These are phyloP conservation scores for Tachysurus vachellii DNA, from an alignment of 2,113 vertebrate species.

Conservation along the genomic window DNA sequence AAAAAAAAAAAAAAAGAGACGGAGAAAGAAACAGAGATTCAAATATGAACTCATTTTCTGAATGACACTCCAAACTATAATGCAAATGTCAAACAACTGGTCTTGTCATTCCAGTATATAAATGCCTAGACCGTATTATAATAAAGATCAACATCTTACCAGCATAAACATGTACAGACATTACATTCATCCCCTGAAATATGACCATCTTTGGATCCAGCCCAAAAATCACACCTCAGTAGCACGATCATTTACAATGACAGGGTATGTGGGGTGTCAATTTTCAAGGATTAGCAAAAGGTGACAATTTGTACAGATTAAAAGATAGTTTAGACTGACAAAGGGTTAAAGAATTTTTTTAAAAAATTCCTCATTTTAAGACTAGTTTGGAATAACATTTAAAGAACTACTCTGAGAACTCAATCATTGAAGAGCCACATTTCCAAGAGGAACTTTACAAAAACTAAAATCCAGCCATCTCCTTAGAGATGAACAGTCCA, in stretches of 20 bases:
- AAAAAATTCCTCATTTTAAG: conserved; percentile 35
- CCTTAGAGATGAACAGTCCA: conserved; percentile 41
- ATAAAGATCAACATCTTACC: conserved; percentile 19
- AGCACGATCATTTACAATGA: conserved; percentile 10
- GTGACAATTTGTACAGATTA: conserved; percentile 15
- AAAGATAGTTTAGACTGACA: conserved; percentile 27
- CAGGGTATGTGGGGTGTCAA: background rate
- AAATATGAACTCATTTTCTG: conserved; percentile 13
- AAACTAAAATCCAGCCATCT: conserved; percentile 3
- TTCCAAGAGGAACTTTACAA: conserved; percentile 14
- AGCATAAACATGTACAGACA: background rate
- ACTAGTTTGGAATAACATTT: conserved; percentile 24
- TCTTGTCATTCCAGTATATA: conserved; percentile 44
- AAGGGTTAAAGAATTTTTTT: conserved; percentile 23
- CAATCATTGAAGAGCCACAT: conserved; percentile 35
- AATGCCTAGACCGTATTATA: conserved; percentile 13
- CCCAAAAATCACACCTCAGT: conserved; percentile 45
- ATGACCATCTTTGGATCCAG: conserved; percentile 48
- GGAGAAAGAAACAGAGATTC: too few species aligned
- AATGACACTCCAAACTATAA: conserved; percentile 28
- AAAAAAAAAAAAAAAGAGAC: background rate
- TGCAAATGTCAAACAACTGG: conserved; percentile 35
- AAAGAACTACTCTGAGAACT: conserved; percentile 38
- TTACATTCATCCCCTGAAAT: conserved; percentile 31
- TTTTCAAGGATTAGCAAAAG: conserved; percentile 7